A percentile compares a stretch with the other conserved stretches of the same genome.
phyloP scores from a whole-genome alignment of 2,113 vertebrate species.

The Phalacrocorax pelagicus region DNA sequence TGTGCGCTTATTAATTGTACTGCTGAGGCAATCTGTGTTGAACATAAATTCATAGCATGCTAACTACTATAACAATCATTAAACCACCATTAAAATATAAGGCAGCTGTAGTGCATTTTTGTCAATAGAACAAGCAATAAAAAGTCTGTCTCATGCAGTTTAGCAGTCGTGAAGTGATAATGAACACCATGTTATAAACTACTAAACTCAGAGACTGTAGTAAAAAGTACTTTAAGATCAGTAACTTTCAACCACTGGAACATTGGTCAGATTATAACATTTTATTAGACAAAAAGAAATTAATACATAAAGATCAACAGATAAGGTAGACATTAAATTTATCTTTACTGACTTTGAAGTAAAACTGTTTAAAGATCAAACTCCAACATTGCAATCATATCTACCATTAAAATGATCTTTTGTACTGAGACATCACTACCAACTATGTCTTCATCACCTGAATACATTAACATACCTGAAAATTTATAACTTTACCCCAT shows the following conservation, averaged over 20 bases:
- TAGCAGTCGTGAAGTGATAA: not conserved
- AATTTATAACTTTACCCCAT: not conserved
- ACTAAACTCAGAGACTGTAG: not conserved
- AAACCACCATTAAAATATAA: slow-evolving; percentile 18
- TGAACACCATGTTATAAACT: not conserved
- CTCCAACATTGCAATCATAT: not conserved
- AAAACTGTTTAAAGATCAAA: not conserved
- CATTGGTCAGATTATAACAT: not conserved
- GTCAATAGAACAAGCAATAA: slow-evolving; percentile 7
- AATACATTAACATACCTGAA: not conserved
- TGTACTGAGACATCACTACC: not conserved
- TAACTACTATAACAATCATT: not conserved
- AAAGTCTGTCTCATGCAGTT: not conserved
- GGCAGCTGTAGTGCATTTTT: not conserved
- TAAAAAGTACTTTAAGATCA: not conserved
- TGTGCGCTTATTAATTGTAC: not conserved
- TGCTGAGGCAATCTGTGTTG: not conserved
- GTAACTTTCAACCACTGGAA: not conserved
- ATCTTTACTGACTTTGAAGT: not conserved
- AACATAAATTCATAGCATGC: not conserved
- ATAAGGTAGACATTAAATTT: not conserved
- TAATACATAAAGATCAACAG: not conserved
- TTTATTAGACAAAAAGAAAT: not conserved
- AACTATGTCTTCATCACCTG: not conserved
- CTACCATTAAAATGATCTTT: not conserved